phyloP scores from a whole-genome alignment of 2,113 vertebrate genomes.

The Phalacrocorax aristotelis region DNA sequence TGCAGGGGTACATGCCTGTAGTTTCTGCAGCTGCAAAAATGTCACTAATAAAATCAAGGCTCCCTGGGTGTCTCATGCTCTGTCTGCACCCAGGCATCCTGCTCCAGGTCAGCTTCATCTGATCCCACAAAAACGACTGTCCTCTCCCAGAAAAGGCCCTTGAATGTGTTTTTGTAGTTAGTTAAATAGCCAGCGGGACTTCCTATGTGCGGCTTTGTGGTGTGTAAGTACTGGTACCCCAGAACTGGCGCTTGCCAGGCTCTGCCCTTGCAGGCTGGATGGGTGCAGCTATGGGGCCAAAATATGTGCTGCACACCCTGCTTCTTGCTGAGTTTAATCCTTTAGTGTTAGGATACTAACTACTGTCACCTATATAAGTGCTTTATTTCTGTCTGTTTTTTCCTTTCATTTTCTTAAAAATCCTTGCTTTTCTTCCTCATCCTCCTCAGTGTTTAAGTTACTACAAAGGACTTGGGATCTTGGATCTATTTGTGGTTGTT shows the following conservation, averaged over 20 bases:
- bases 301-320: background rate
- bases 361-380: background rate
- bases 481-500: rapidly evolving
- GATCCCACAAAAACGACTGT: background rate
- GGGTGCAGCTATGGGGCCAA: rapidly evolving
- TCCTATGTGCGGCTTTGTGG: too few species aligned
- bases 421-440: background rate
- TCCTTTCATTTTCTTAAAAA: background rate
- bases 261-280: background rate
- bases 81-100: background rate
- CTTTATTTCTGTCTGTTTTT: background rate
- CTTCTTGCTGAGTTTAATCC: background rate
- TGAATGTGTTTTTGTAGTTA: background rate
- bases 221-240: background rate
- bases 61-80: rapidly evolving
- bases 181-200: background rate
- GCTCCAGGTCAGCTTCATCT: background rate
- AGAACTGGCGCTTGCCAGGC: rapidly evolving
- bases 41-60: background rate
- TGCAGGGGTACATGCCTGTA: rapidly evolving
- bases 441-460: background rate
- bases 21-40: background rate
- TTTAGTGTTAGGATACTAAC: background rate
- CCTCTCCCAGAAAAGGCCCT: background rate
- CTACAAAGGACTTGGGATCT: background rate